phyloP scores from a whole-genome alignment of 1,140 invertebrate genomes.

The Magallana ariakensis region DNA sequence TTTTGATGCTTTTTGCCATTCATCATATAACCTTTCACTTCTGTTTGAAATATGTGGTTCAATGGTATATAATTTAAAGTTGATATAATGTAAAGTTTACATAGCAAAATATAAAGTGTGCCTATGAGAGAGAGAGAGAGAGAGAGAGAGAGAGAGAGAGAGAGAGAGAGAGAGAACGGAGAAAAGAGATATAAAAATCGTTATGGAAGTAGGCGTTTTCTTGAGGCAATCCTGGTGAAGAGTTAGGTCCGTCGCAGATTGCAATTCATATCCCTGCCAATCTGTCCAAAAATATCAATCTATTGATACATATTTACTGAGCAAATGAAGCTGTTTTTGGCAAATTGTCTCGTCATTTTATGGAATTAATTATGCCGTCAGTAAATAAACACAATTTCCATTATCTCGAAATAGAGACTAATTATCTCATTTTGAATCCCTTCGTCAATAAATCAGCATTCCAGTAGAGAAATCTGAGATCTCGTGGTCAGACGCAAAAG shows the following conservation, averaged over 20 bases:
- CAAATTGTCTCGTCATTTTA: constrained; percentile 15
- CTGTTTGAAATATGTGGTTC: no score
- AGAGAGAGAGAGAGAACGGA: not conserved
- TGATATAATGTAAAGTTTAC: no score
- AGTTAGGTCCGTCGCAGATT: not conserved
- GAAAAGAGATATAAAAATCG: not conserved
- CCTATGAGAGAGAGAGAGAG: no score
- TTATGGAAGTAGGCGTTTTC: not conserved
- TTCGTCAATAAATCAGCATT: not conserved
- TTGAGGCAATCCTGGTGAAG: not conserved
- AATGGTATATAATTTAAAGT: no score
- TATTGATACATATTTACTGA: constrained; percentile 14
- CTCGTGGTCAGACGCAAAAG: not conserved
- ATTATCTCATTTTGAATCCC: not conserved
- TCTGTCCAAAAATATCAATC: not conserved
- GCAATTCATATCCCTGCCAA: not conserved
- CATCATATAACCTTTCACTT: no score
- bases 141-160: not conserved
- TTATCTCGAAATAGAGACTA: constrained; percentile 28
- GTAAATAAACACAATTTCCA: constrained; percentile 22
- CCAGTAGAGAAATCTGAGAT: not conserved
- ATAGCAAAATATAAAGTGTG: no score
- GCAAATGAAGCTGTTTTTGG: constrained; percentile 23
- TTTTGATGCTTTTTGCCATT: no score
- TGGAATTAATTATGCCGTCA: constrained; percentile 21